Percentiles rank a stretch among this genome's conserved stretches.
Conservation (phyloP, 2,888 invertebrate genomes). For the Tenthredo mesomela region DNA sequence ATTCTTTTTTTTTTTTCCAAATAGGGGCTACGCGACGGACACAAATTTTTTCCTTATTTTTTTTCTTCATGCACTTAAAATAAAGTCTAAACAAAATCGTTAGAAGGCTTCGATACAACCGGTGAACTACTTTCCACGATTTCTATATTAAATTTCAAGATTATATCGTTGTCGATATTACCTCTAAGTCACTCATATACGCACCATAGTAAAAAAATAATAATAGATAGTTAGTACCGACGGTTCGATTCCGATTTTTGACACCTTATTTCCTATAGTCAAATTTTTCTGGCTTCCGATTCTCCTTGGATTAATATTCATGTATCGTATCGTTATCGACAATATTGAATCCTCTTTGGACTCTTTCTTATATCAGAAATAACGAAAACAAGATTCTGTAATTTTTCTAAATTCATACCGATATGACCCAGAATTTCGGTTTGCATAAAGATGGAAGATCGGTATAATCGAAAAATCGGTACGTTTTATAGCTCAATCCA, state of each 20-base stretch:
- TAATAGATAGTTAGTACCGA: background rate
- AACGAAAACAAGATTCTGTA: background rate
- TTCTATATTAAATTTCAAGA: constrained; percentile 30
- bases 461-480: background rate
- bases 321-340: background rate
- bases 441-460: background rate
- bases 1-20: background rate
- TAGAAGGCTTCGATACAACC: constrained; percentile 3
- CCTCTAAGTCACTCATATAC: background rate
- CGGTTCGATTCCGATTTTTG: background rate
- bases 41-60: background rate
- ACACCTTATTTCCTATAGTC: background rate
- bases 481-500: too few relatives aligned
- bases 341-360: background rate
- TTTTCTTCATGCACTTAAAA: background rate
- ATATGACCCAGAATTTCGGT: background rate
- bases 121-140: constrained; percentile 26
- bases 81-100: background rate
- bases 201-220: background rate
- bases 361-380: background rate
- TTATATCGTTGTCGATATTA: background rate
- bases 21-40: background rate
- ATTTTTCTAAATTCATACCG: background rate
- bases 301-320: background rate
- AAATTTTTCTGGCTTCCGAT: background rate